Conservation (phyloP, 2,113 vertebrate species). For the Toxotes chatareus region DNA sequence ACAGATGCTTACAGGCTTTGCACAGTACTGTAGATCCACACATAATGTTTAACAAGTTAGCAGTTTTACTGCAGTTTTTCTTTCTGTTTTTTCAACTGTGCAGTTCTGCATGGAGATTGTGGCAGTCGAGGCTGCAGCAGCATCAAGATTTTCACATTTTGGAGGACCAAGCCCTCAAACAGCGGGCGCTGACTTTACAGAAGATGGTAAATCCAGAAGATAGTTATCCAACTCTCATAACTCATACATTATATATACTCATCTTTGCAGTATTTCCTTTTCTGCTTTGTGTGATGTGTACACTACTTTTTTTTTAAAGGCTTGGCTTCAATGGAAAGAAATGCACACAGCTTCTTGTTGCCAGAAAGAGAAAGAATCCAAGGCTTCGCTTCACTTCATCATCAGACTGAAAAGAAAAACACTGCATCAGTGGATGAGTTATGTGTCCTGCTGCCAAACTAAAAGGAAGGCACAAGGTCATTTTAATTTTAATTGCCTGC, state of each 20-base stretch:
- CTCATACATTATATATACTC: not conserved
- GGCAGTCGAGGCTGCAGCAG: conserved; percentile 80
- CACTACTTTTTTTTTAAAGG: conserved; percentile 74
- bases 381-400: conserved; percentile 76
- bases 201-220: conserved; percentile 81
- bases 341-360: conserved; percentile 61
- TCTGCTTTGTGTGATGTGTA: not conserved
- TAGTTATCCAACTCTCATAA: not conserved
- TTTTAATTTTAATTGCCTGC: not conserved
- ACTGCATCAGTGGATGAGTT: conserved; percentile 82
- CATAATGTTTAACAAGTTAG: not conserved
- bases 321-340: conserved; percentile 87
- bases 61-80: conserved; percentile 21
- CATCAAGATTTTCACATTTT: conserved; percentile 51
- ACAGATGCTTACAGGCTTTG: not conserved
- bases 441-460: conserved; percentile 71
- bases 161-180: conserved; percentile 79
- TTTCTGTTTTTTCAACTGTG: conserved; percentile 40
- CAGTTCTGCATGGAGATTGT: conserved; percentile 87
- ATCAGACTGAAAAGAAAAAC: conserved; percentile 69
- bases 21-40: not conserved
- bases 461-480: conserved; percentile 84
- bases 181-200: conserved; percentile 81
- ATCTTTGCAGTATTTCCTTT: not conserved
- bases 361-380: conserved; percentile 75